These are phyloP conservation scores for Monarcha castaneiventris DNA, from an alignment of 2,113 vertebrate species.

Conservation along the genomic window DNA sequence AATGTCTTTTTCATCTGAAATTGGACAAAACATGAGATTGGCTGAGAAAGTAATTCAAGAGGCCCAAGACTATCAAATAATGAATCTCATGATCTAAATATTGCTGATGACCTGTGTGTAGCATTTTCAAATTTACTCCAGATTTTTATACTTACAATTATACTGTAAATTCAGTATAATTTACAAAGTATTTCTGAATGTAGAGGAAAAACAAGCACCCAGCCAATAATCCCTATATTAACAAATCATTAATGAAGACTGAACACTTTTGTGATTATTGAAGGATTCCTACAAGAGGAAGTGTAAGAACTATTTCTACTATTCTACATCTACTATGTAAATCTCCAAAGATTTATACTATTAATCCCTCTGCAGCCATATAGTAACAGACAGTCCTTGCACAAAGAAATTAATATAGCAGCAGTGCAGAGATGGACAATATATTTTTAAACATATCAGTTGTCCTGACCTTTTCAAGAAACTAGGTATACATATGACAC, in stretches of 20 bases:
- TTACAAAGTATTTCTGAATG: not conserved
- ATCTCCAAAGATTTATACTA: not conserved
- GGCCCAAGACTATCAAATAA: no score
- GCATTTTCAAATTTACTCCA: not conserved
- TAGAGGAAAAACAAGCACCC: not conserved
- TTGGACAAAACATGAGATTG: not conserved
- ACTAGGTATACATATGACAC: not conserved
- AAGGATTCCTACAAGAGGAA: not conserved
- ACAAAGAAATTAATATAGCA: not conserved
- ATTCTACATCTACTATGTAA: not conserved
- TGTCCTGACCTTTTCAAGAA: not conserved
- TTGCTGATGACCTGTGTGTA: not conserved
- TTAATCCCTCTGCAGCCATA: not conserved
- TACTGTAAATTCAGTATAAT: not conserved
- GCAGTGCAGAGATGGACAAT: not conserved
- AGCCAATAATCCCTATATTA: not conserved
- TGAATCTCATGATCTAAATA: not conserved
- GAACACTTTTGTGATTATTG: not conserved
- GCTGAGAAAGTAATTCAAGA: no score
- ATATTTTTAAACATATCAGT: not conserved
- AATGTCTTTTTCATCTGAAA: not conserved
- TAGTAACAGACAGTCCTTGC: not conserved
- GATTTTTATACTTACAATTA: not conserved
- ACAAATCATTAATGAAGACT: not conserved
- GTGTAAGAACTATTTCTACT: not conserved